Percentiles rank a stretch among this genome's conserved stretches.
phyloP scores from a whole-genome alignment of 2,797 vertebrate genomes.

The Pangasius djambal region DNA sequence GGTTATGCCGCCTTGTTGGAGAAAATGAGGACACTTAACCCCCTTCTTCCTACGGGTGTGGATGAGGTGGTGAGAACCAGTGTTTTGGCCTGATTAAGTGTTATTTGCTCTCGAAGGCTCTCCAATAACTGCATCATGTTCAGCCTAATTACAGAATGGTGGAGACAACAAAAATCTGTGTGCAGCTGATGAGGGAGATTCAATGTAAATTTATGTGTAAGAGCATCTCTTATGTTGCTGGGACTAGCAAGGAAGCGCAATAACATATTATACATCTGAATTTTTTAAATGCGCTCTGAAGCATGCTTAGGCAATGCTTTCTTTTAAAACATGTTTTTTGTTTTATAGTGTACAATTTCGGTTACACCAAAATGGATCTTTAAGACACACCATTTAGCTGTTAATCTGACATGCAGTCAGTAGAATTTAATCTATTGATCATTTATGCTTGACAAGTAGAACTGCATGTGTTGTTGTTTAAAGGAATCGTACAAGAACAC shows the following conservation, averaged over 20 bases:
- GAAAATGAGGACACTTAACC: slow-evolving; percentile 71
- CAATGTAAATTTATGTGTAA: slow-evolving; percentile 46
- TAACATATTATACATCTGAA: slow-evolving; percentile 51
- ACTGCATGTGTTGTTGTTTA: not conserved
- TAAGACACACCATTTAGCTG: not conserved
- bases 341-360: slow-evolving; percentile 6
- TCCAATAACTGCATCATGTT: slow-evolving; percentile 40
- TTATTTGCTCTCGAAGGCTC: slow-evolving; percentile 36
- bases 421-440: not conserved
- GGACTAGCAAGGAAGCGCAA: not conserved
- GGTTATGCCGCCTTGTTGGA: slow-evolving; percentile 70
- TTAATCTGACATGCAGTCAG: not conserved
- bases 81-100: slow-evolving; percentile 22
- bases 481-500: not conserved
- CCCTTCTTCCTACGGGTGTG: slow-evolving; percentile 57
- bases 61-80: slow-evolving; percentile 47
- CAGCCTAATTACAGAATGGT: slow-evolving; percentile 32
- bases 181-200: slow-evolving; percentile 30
- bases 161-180: slow-evolving; percentile 29
- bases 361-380: not conserved
- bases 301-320: slow-evolving; percentile 12
- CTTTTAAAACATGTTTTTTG: not conserved
- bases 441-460: not conserved
- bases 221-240: slow-evolving; percentile 10
- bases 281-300: not conserved